These are phyloP conservation scores for Eurystomus glaucurus DNA, from an alignment of 2,797 vertebrate genomes.

Conservation along the genomic window DNA sequence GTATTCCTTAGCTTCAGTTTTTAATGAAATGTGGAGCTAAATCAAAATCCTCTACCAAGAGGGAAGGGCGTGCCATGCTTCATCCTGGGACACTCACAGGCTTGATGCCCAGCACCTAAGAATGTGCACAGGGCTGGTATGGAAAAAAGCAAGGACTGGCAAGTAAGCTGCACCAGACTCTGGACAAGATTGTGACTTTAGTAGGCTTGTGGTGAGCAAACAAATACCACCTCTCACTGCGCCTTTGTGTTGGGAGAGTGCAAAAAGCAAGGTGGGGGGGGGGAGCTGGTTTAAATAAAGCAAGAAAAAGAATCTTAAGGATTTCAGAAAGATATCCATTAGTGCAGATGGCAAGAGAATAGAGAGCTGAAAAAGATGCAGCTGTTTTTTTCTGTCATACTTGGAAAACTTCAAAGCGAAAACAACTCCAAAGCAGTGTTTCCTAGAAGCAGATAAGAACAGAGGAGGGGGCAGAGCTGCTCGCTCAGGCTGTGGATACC, in stretches of 20 bases:
- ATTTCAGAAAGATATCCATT: background rate
- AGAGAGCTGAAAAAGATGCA: background rate
- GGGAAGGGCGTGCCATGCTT: background rate
- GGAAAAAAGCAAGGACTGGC: background rate
- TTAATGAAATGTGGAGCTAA: background rate
- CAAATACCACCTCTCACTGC: background rate
- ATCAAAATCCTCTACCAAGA: background rate
- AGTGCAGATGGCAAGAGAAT: background rate
- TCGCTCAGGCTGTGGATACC: background rate
- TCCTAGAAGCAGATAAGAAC: slow-evolving; percentile 13
- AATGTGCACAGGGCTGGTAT: background rate
- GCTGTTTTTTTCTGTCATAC: background rate
- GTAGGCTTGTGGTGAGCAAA: background rate
- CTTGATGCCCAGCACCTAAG: background rate
- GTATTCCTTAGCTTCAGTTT: background rate
- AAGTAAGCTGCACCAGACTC: background rate
- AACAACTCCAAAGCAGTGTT: background rate
- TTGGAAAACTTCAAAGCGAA: slow-evolving; percentile 4
- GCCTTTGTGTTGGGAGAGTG: background rate
- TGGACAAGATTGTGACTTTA: background rate
- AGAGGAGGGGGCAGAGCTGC: background rate
- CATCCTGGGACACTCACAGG: background rate
- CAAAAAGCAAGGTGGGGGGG: background rate
- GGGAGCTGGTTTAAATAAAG: background rate
- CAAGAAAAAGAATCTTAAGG: background rate